phyloP scores from a whole-genome alignment of 2,113 vertebrate genomes.

The Candoia aspera region DNA sequence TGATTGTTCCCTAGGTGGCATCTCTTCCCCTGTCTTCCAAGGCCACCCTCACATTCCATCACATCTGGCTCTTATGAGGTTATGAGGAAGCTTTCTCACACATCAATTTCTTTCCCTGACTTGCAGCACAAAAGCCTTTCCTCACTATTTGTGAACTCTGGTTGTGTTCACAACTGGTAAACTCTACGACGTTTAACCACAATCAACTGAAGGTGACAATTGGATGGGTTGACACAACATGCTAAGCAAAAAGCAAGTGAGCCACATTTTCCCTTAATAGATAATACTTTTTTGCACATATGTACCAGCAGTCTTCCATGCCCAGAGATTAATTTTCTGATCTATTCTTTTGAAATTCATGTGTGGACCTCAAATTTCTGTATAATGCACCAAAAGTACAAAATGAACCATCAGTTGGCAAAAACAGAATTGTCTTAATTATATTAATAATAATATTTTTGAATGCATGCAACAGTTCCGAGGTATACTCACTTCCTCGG shows the following conservation, averaged over 20 bases:
- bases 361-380: not conserved
- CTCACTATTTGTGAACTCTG: too few relatives aligned
- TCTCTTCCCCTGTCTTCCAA: too few relatives aligned
- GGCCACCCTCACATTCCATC: too few relatives aligned
- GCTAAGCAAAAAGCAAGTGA: not conserved
- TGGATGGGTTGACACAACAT: too few relatives aligned
- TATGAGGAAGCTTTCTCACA: not conserved
- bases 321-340: not conserved
- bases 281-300: too few relatives aligned
- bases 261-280: not conserved
- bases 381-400: not conserved
- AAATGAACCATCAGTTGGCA: not conserved
- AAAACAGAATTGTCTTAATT: not conserved
- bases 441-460: not conserved
- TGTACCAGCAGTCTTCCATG: not conserved
- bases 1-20: too few relatives aligned
- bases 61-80: too few relatives aligned
- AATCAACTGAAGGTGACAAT: too few relatives aligned
- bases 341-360: not conserved
- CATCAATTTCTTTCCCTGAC: not conserved
- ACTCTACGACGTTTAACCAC: too few relatives aligned
- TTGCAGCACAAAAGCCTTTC: too few relatives aligned
- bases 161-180: too few relatives aligned
- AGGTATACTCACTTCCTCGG: constrained; percentile 45
- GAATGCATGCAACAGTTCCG: not conserved